phyloP scores from a whole-genome alignment of 2,113 vertebrate genomes.

The Salvelinus sp. region DNA sequence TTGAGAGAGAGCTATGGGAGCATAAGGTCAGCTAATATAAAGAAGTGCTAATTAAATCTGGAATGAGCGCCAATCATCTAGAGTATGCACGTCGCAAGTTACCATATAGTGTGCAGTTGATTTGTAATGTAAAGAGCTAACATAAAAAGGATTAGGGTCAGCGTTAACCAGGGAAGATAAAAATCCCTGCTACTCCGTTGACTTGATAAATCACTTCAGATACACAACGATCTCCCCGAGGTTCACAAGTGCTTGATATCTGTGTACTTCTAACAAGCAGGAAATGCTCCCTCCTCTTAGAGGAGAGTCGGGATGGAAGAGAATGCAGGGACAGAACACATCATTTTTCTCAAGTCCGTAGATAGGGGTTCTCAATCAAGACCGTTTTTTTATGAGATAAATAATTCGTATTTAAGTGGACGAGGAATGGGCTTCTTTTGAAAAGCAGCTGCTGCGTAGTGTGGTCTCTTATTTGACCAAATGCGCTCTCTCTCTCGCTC shows the following conservation, averaged over 20 bases:
- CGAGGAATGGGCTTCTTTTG: slow-evolving; percentile 12
- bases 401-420: slow-evolving; percentile 50
- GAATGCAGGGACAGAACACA: no score
- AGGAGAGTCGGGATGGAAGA: slow-evolving; percentile 10
- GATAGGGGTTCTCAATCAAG: slow-evolving; percentile 18
- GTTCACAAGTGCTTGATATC: no score
- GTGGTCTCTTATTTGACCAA: not conserved
- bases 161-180: no score
- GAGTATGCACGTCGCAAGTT: no score
- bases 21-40: no score
- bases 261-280: slow-evolving; percentile 29
- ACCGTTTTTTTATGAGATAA: slow-evolving; percentile 30
- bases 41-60: no score
- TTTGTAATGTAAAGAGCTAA: no score
- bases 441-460: not conserved
- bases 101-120: no score
- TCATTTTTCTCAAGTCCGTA: not conserved
- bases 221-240: not conserved
- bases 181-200: not conserved
- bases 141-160: no score
- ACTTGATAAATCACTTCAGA: slow-evolving; percentile 4
- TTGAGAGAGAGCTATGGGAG: no score
- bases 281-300: slow-evolving; percentile 27
- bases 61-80: no score
- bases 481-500: not conserved